Percentiles rank a stretch among this genome's conserved stretches.
Conservation (phyloP, 2,888 invertebrate genomes). For the Molorchus minor region DNA sequence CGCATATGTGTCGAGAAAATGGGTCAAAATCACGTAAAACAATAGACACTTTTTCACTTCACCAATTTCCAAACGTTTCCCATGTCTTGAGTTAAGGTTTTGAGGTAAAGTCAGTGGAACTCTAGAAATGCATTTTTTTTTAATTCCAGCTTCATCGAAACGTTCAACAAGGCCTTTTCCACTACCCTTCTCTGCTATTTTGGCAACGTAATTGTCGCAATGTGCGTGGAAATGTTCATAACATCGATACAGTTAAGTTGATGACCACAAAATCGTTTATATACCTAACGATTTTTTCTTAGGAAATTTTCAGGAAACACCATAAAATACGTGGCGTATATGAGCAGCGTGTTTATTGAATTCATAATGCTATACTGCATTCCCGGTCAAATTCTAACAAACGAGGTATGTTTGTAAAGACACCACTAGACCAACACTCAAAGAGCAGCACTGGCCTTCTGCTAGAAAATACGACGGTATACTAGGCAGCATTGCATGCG, state of each 20-base stretch:
- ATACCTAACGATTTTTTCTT: not conserved
- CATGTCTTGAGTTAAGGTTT: not conserved
- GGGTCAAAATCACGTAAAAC: not conserved
- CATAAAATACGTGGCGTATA: not conserved
- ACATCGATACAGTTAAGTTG: constrained; percentile 4
- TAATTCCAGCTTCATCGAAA: constrained; percentile 7
- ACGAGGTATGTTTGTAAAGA: constrained; percentile 1
- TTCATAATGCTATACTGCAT: constrained; percentile 3
- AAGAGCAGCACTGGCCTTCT: too few relatives aligned
- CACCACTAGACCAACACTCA: not conserved
- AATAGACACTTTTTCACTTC: not conserved
- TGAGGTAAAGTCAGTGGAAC: not conserved
- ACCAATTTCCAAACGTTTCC: too few relatives aligned
- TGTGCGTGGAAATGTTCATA: constrained; percentile 13
- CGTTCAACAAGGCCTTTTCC: constrained; percentile 2
- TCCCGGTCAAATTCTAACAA: not conserved
- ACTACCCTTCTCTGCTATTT: constrained; percentile 5
- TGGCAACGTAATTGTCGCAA: constrained; percentile 1
- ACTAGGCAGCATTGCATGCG: not conserved
- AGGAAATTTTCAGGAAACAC: not conserved
- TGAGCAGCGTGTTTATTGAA: not conserved
- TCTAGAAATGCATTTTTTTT: not conserved
- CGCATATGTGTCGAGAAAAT: not conserved
- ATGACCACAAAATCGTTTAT: not conserved
- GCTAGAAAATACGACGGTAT: too few relatives aligned